Conservation (phyloP, 2,113 vertebrate genomes). For the Oryzias woworae region DNA sequence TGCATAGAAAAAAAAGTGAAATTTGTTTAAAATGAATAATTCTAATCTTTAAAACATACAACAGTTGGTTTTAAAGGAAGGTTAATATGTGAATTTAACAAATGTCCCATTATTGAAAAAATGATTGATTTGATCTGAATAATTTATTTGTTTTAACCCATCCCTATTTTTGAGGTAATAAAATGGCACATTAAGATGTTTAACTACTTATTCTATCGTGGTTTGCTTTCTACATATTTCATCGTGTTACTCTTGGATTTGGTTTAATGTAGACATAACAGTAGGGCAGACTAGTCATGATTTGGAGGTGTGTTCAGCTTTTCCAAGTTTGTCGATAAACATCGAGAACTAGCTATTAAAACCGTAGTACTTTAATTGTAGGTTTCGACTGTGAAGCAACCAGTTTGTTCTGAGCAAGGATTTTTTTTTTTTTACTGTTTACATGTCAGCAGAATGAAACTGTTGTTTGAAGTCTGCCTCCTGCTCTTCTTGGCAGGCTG, state of each 20-base stretch:
- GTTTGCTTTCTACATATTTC: background rate
- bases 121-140: too few species aligned
- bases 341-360: constrained; percentile 1
- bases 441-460: constrained; percentile 52
- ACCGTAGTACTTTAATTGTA: background rate
- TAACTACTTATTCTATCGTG: too few species aligned
- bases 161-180: too few species aligned
- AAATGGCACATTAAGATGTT: too few species aligned
- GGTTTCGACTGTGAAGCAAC: constrained; percentile 17
- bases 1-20: too few species aligned
- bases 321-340: background rate
- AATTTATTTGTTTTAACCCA: too few species aligned
- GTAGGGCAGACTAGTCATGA: background rate
- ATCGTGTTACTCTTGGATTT: background rate
- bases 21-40: too few species aligned
- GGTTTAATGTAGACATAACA: background rate
- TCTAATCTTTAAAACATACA: too few species aligned
- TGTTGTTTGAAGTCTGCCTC: constrained; percentile 61
- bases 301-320: background rate
- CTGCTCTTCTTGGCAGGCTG: constrained; percentile 53
- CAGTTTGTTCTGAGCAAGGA: constrained; percentile 13
- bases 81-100: too few species aligned
- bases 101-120: too few species aligned
- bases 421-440: constrained; percentile 57
- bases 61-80: too few species aligned